These are phyloP conservation scores for Lithophane leautieri DNA, from an alignment of 2,888 invertebrate genomes.

Conservation along the genomic window DNA sequence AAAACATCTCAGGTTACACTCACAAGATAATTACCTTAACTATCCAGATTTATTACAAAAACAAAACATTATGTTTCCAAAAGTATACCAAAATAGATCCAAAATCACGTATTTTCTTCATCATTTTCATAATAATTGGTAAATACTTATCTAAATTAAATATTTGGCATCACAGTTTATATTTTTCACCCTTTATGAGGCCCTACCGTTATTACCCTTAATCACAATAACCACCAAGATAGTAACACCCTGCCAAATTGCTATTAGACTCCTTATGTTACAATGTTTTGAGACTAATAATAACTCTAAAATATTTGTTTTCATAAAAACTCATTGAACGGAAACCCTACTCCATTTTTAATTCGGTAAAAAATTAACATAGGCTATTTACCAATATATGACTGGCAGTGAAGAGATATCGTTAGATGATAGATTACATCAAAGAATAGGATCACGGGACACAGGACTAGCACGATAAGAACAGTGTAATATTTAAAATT, in stretches of 20 bases:
- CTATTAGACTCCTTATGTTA: slow-evolving; percentile 9
- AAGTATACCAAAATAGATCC: slow-evolving; percentile 46
- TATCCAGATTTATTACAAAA: slow-evolving; percentile 48
- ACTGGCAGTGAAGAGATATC: not conserved
- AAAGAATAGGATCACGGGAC: not conserved
- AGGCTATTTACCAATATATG: not conserved
- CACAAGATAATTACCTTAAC: slow-evolving; percentile 33
- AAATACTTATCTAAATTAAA: slow-evolving; percentile 33
- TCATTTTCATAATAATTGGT: slow-evolving; percentile 13
- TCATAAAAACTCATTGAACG: no score
- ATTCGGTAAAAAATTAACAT: not conserved
- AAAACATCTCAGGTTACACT: slow-evolving; percentile 35
- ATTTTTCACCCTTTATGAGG: slow-evolving; percentile 11
- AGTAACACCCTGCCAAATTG: slow-evolving; percentile 16
- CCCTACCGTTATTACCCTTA: not conserved
- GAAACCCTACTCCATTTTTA: not conserved
- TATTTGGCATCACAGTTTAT: slow-evolving; percentile 44
- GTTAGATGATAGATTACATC: not conserved
- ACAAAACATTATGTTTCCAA: slow-evolving; percentile 44
- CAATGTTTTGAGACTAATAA: slow-evolving; percentile 1
- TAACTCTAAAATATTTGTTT: slow-evolving; percentile 13
- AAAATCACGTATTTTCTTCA: slow-evolving; percentile 32
- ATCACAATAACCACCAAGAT: not conserved
- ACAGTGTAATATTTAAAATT: not conserved
- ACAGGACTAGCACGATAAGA: not conserved